These are phyloP conservation scores for Drosophila recens DNA, from an alignment of 2,888 invertebrate genomes.

Conservation along the genomic window DNA sequence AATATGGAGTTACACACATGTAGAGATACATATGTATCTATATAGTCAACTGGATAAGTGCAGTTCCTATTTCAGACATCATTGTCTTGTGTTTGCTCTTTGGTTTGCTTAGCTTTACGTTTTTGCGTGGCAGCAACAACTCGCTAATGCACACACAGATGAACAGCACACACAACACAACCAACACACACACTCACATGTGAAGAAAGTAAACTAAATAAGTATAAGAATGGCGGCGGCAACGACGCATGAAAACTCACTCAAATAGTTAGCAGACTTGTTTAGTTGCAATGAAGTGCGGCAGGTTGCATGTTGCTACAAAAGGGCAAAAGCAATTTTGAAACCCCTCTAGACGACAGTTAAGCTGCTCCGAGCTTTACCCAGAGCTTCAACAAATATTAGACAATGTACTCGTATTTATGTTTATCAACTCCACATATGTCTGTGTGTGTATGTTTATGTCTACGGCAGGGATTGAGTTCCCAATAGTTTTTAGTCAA, in stretches of 20 bases:
- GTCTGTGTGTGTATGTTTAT: not conserved
- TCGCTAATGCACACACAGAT: slow-evolving; percentile 47
- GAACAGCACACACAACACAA: slow-evolving; percentile 11
- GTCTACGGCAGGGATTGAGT: slow-evolving; percentile 12
- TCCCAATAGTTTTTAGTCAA: slow-evolving; percentile 13
- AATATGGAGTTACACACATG: slow-evolving; percentile 42
- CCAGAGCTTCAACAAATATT: slow-evolving; percentile 63
- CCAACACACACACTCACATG: slow-evolving; percentile 6
- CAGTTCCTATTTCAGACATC: slow-evolving; percentile 60
- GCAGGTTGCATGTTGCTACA: slow-evolving; percentile 37
- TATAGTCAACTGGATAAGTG: slow-evolving; percentile 54
- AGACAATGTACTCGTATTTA: slow-evolving; percentile 66
- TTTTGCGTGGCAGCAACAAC: slow-evolving; percentile 39
- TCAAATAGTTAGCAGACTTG: slow-evolving; percentile 75
- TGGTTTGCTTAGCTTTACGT: slow-evolving; percentile 59
- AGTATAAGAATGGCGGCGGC: slow-evolving; percentile 53
- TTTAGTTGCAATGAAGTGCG: slow-evolving; percentile 75
- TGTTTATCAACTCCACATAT: slow-evolving; percentile 48
- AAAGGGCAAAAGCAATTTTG: slow-evolving; percentile 55
- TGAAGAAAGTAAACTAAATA: slow-evolving; percentile 46
- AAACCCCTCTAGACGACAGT: slow-evolving; percentile 62
- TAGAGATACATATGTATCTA: slow-evolving; percentile 12
- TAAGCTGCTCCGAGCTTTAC: slow-evolving; percentile 49
- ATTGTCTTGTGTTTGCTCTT: slow-evolving; percentile 70
- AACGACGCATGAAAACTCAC: slow-evolving; percentile 63